Base-by-base conservation (phyloP, 2,888 invertebrate genomes). In the Hoplodrina blanda region DNA sequence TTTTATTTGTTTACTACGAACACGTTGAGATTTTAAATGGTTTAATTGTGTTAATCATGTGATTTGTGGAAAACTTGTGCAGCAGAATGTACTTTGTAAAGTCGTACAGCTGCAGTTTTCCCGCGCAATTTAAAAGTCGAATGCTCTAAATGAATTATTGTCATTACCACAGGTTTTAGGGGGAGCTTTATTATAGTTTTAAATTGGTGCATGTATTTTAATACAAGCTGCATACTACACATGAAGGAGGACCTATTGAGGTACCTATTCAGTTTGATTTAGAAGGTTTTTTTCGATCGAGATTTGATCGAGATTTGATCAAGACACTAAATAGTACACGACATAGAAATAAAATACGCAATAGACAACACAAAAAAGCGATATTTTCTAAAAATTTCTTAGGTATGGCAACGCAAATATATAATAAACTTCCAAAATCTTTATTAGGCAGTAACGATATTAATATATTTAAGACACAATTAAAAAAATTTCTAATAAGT, bases 101-200 rank as follows among this genome's bases (percentile, higher is more conserved):
- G 13, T 33, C 30, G 53, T 20, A 50, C 62, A 70, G 57, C 63
- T 73, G 73, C 33, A 65, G 49, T 61, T 64, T 76, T 69, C 67
- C 73, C 64, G 76, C 69, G 76, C 41, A 53, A 72, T 71, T 76
- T 66, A 68, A 70, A 79, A 70, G 50, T 76, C 76, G 59, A 81
- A 71, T 64, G 69, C 46, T 61, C 53, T 76, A 74, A 78, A 82
- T 69, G 73, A 80, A 73, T 81, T 62, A 71, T 61, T 56, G 63
- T 72, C 46, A 62, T 19, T 50, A 50, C 44, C 50, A 67, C 44
- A n/a, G 20, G 52, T 57, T 62, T 52, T 17, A 56, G 55, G 37
- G 71, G 55, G 67, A 59, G 37, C 62, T 70, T 65, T 69, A 69
- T 69, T 59, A 73, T 30, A 62, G 46, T 80, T 78, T 82, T 52